phyloP scores from a whole-genome alignment of 2,113 vertebrate genomes.

The Leucopsar rothschildi region DNA sequence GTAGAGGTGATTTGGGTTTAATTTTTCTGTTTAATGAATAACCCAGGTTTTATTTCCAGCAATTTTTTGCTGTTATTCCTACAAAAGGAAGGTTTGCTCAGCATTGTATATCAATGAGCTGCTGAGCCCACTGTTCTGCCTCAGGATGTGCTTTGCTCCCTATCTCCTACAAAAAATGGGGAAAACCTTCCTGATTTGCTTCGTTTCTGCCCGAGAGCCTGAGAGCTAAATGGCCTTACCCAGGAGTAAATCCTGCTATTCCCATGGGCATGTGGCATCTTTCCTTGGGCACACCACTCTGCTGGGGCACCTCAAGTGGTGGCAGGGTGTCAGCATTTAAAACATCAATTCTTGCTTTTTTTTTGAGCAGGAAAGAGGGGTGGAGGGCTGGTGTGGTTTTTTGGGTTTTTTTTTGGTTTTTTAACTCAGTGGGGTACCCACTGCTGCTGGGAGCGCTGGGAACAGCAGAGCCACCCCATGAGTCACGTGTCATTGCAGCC shows the following conservation, averaged over 20 bases:
- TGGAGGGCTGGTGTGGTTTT: not conserved
- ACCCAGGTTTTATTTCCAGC: not conserved
- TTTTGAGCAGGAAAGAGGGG: not conserved
- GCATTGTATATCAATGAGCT: rapidly evolving
- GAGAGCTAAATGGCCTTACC: not conserved
- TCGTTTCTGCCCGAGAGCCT: not conserved
- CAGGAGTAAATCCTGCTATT: not conserved
- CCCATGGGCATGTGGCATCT: not conserved
- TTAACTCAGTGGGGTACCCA: not conserved
- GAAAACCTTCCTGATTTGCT: not conserved
- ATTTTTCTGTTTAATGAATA: not conserved
- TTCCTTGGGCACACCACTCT: not conserved
- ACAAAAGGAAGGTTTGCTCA: not conserved
- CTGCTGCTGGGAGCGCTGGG: not conserved
- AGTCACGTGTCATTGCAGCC: constrained; percentile 63
- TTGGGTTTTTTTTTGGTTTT: not conserved
- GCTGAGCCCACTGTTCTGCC: rapidly evolving
- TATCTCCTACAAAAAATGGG: not conserved
- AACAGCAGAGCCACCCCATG: not conserved
- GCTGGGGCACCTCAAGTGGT: not conserved
- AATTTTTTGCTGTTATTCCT: not conserved
- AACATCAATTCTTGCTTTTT: not conserved
- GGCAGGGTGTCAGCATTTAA: not conserved
- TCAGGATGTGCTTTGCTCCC: not conserved
- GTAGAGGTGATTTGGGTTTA: not conserved